phyloP scores from a whole-genome alignment of 2,113 vertebrate genomes.

The Cynopterus brachyotis region DNA sequence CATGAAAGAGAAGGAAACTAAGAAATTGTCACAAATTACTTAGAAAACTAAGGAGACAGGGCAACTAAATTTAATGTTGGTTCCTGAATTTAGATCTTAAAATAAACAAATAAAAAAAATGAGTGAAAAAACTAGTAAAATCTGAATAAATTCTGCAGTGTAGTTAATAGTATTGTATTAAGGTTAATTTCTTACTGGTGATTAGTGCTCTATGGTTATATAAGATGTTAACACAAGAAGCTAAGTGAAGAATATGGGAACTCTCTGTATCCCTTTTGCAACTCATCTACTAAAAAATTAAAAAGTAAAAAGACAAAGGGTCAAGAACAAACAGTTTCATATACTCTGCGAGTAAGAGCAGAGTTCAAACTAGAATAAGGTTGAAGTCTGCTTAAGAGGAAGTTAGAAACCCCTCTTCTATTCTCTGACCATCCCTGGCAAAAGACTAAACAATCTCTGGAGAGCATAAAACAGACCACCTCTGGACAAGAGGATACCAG shows the following conservation, averaged over 20 bases:
- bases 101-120: background rate
- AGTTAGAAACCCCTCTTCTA: background rate
- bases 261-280: background rate
- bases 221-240: background rate
- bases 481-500: background rate
- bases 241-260: background rate
- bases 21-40: background rate
- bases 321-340: background rate
- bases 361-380: background rate
- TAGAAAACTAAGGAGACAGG: background rate
- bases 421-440: background rate
- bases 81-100: background rate
- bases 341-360: background rate
- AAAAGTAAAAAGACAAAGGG: background rate
- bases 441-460: background rate
- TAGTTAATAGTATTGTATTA: background rate
- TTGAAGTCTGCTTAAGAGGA: background rate
- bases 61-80: background rate
- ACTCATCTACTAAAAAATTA: background rate
- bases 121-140: conserved; percentile 6
- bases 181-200: conserved; percentile 25
- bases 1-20: background rate
- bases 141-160: background rate
- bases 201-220: background rate
- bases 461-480: background rate